Base-by-base conservation (phyloP, 2,888 invertebrate genomes). In the Campaea margaritaria region DNA sequence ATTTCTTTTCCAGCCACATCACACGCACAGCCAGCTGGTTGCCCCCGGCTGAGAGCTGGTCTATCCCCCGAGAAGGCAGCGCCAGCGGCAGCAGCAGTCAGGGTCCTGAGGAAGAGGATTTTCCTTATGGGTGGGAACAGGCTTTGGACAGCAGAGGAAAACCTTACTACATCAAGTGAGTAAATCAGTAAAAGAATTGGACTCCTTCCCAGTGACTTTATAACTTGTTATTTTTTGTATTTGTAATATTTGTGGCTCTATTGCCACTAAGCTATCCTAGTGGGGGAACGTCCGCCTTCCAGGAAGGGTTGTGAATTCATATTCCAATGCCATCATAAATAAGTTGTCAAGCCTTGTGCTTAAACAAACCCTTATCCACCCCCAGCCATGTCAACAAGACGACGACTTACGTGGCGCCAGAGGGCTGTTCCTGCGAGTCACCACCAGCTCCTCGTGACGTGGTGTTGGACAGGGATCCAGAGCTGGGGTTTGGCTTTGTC, bases 401-500 rank as follows among this genome's bases (percentile, higher is more conserved):
- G n/a, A 97, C 98, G 0, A 97, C 97, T 0, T 97, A 97, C 84
- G 97, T 97, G 81, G 97, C 97, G 49, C 98, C 98, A 76, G 95
- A 93, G 49, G 91, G 89, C 2, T 90, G 93, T 53, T 93, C 93
- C 73, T 91, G 93, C 69, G 96, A 96, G 73, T 95, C 95, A 54
- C 96, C 96, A 0, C 97, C 97, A 0, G 95, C 96, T 62, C 97
- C 97, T 0, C 91, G 97, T 11, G 93, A 95, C 51, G 96, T 97
- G 58, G 94, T 94, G 66, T 93, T 98, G 66, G 93, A 94, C 69
- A 89, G 98, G 43, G 96, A 97, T 72, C 93, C 96, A 0, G 95
- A 96, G 55, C 93, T 97, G 64, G 98, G 98, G 0, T 98, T 98
- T 83, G 98, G 98, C 1, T 98, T 98, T 86, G 98, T 98, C n/a